Conservation (phyloP, 2,888 invertebrate species). For the Tipula unca region DNA sequence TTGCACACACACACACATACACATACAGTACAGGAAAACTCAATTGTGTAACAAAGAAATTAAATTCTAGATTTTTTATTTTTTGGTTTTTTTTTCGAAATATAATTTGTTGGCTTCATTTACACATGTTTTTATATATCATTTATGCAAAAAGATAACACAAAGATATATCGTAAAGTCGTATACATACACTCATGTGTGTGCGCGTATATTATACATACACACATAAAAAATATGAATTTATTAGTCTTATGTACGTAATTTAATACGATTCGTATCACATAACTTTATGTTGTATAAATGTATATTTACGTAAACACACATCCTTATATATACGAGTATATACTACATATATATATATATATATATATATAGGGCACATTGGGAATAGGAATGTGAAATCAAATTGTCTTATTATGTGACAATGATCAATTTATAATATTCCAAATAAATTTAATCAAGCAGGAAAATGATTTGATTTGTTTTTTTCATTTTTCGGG, state of each 20-base stretch:
- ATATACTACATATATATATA: no score
- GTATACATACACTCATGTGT: neutral
- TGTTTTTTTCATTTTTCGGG: no score
- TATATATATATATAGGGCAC: neutral
- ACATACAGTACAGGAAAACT: neutral
- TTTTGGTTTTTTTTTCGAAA: neutral
- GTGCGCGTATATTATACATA: neutral
- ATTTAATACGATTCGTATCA: neutral
- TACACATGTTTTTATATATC: neutral
- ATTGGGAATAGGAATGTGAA: neutral
- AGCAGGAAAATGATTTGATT: no score
- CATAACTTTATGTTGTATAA: neutral
- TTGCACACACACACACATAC: neutral
- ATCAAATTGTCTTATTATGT: neutral
- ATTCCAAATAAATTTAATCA: no score
- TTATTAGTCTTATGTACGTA: neutral
- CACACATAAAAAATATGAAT: neutral
- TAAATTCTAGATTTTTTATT: neutral
- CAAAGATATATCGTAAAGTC: neutral
- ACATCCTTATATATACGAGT: neutral
- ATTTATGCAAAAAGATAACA: neutral
- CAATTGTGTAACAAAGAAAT: conserved; percentile 14
- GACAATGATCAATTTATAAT: no score
- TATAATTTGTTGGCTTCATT: neutral
- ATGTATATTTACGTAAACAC: neutral